Base-by-base conservation (phyloP, 2,113 vertebrate species). In the Anoura caudifer region DNA sequence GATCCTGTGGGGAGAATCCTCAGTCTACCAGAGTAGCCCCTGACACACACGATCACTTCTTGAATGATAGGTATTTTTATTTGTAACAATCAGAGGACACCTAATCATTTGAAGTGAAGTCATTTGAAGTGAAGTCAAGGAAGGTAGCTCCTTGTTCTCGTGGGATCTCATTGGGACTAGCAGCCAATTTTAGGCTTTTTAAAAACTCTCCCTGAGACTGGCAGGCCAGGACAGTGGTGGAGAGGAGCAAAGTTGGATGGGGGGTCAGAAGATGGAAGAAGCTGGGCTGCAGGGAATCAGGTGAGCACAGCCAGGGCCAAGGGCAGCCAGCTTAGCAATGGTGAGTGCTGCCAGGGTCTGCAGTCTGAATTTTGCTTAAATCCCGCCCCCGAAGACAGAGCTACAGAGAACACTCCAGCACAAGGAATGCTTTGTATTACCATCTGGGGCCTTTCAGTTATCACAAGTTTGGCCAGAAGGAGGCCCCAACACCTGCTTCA, bases 171-270 rank as follows among this genome's bases (percentile, higher is more conserved):
- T 87, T 47, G 63, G 43, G 31, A 16, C 36, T 47, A 70, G 31
- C 43, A 82, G 31, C 77, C 67, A 82, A 36, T 45, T 85, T 82
- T 52, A 69, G 11, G 11, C 3, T 43, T 90, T 52, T 91, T 56
- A 61, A 61, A 61, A 61, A 26, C 22, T 45, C 15, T 83, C 15
- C 10, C 7, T 54, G 45, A 36, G 22, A 65, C 65, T 43, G 10
- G 33, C n/a, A 73, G 59, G 47, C 19, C 26, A 92, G 67, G 1
- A 17, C 4, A 33, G 12, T 24, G 47, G 9, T 69, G 1, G 31
- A 20, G 19, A 45, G 8, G 8, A 1, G 0, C 15, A 20, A 47
- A 22, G 1, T 5, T 82, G 28, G 4, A 10, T 1, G 28, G 28
- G 28, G 26, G 9, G 43, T 16, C 19, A 54, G 31, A 86, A 76